Conservation (phyloP, 1,140 invertebrate species). For the Calephelis nemesis region DNA sequence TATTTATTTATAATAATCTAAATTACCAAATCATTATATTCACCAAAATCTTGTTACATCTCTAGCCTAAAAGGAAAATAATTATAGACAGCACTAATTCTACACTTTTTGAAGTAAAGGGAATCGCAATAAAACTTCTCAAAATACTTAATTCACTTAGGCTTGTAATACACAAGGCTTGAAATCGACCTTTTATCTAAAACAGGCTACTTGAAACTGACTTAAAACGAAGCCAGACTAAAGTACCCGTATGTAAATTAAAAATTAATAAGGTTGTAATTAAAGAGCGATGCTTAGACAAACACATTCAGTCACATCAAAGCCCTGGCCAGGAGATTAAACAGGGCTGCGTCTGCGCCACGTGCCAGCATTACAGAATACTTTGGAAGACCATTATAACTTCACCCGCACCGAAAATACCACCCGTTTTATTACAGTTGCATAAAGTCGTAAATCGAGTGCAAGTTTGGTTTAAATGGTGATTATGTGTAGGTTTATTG, state of each 20-base stretch:
- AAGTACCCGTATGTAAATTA: slow-evolving; percentile 55
- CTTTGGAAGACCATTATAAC: slow-evolving; percentile 36
- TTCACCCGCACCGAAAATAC: neutral
- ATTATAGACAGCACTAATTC: no score
- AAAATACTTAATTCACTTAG: no score
- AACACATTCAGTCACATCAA: slow-evolving; percentile 65
- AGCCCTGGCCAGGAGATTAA: slow-evolving; percentile 60
- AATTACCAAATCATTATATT: no score
- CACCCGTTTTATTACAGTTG: neutral
- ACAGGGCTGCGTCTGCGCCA: slow-evolving; percentile 66
- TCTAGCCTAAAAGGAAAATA: no score
- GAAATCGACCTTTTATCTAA: no score
- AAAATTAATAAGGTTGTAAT: slow-evolving; percentile 73
- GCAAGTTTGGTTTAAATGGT: neutral
- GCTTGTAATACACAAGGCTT: no score
- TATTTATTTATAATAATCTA: no score
- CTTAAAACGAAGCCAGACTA: slow-evolving; percentile 19
- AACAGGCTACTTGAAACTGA: no score
- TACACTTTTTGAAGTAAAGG: no score
- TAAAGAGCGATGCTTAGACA: slow-evolving; percentile 65
- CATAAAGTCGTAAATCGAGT: slow-evolving; percentile 35
- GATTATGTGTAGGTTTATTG: slow-evolving; percentile 38
- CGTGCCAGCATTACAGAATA: slow-evolving; percentile 56
- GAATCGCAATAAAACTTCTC: no score
- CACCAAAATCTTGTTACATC: no score